Conservation (phyloP, 2,888 invertebrate species). For the Lagria hirta region DNA sequence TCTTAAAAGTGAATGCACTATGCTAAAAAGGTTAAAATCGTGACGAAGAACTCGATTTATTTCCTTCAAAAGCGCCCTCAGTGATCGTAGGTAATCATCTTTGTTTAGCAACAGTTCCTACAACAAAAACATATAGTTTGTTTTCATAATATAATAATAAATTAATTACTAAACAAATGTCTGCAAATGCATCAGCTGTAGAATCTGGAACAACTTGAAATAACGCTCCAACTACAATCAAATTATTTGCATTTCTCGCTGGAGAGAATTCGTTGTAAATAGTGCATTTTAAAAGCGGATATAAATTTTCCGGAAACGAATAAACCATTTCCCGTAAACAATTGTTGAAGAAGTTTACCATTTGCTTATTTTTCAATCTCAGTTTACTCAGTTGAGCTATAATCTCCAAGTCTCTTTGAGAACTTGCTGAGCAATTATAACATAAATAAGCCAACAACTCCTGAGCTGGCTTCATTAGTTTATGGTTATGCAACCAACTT, state of each 20-base stretch:
- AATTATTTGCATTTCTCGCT: conserved; percentile 91
- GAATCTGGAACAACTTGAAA: conserved; percentile 82
- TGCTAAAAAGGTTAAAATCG: conserved; percentile 76
- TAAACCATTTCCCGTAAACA: conserved; percentile 88
- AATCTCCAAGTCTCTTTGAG: conserved; percentile 64
- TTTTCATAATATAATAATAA: no score
- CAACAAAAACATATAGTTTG: conserved; percentile 43
- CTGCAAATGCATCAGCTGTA: conserved; percentile 80
- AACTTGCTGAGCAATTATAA: conserved; percentile 78
- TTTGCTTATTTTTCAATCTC: conserved; percentile 89
- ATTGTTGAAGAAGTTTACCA: conserved; percentile 84
- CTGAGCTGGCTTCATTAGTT: conserved; percentile 87
- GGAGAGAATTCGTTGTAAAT: conserved; percentile 94
- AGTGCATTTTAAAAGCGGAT: conserved; percentile 84
- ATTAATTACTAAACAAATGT: conserved; percentile 72
- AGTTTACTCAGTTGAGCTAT: conserved; percentile 86
- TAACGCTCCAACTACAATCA: conserved; percentile 86
- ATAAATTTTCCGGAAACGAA: conserved; percentile 80
- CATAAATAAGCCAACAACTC: conserved; percentile 90
- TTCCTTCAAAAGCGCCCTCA: conserved; percentile 85
- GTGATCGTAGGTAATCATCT: conserved; percentile 87
- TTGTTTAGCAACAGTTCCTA: conserved; percentile 82
- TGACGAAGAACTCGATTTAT: conserved; percentile 80
- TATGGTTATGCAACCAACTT: conserved; percentile 94
- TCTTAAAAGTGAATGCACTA: conserved; percentile 76